phyloP scores from a whole-genome alignment of 2,797 vertebrate species.

The Lagorchestes hirsutus region DNA sequence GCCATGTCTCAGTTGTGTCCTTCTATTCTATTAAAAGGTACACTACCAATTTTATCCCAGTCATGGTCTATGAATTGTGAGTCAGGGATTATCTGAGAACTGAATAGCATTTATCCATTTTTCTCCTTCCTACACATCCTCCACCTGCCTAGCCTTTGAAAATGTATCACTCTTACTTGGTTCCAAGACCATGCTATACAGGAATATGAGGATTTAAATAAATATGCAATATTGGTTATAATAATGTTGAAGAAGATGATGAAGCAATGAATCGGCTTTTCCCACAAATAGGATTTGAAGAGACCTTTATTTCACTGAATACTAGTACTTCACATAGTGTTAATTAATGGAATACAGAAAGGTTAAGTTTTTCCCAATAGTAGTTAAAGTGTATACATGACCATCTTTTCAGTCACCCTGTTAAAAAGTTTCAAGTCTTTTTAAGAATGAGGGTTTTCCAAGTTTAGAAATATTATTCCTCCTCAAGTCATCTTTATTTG shows the following conservation, averaged over 20 bases:
- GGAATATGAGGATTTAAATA: too few relatives aligned
- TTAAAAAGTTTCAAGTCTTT: background rate
- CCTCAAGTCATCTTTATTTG: constrained; percentile 1
- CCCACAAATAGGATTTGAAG: constrained; percentile 39
- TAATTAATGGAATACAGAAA: constrained; percentile 50
- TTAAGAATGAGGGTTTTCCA: background rate
- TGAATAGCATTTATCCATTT: constrained; percentile 32
- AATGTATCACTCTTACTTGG: too few relatives aligned
- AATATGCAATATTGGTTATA: too few relatives aligned
- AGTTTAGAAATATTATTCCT: background rate
- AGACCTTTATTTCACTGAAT: background rate
- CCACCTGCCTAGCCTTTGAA: too few relatives aligned
- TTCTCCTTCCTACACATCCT: constrained; percentile 39
- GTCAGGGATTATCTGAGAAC: constrained; percentile 39
- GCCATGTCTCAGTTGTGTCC: background rate
- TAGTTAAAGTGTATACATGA: constrained; percentile 40
- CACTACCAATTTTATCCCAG: constrained; percentile 36
- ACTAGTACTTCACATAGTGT: constrained; percentile 49
- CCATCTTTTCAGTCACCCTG: background rate
- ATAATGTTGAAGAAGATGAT: background rate
- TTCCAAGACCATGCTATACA: too few relatives aligned
- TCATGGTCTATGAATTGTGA: constrained; percentile 28
- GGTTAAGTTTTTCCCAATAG: constrained; percentile 38
- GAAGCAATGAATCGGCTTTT: background rate
- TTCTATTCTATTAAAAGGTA: constrained; percentile 48